Base-by-base conservation (phyloP, 2,888 invertebrate species). In the Melanchra persicariae region DNA sequence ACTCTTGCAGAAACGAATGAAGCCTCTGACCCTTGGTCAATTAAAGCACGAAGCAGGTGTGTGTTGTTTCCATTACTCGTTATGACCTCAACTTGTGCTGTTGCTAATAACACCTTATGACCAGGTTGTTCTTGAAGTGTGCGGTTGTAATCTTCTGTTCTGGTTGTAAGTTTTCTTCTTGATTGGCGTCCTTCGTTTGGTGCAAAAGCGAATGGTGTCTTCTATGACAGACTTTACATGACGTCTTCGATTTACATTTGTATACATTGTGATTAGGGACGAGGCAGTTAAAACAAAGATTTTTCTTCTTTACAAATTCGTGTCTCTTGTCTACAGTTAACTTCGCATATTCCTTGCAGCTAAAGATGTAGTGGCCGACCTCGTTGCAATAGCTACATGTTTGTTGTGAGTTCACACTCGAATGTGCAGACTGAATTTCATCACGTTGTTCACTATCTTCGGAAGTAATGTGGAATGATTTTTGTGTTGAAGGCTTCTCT, bases 1-100 rank as follows among this genome's bases (percentile, higher is more conserved):
- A 68, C 74, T 64, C 77, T 74, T 58, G 74, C 79, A 30, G 80
- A 68, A 19, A 85, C 68, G 55, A 85, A 85, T 55, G 85, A 82
- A 60, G 84, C 85, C 70, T 83, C 80, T 51, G 84, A 85, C 2
- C 84, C 85, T 71, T 84, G 84, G 66, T 85, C 82, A 70, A 85
- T 77, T 47, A 84, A 74, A 47, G 78, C 80, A 66, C 84, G 77
- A 66, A 82, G 74, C 55, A 75, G 60, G 58, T 79, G 77, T 74
- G 67, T 70, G 17, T 67, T 30, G 24, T n/a, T n/a, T n/a, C 77
- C 82, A 54, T 74, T 37, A 3, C 61, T 65, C 43, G 78, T 73
- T 59, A 37, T 72, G n/a, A 81, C 77, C 15, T 67, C 15, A 58
- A 72, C 67, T 62, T 62, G 62, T 62, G 72, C 71, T 72, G 61